phyloP scores from a whole-genome alignment of 2,888 invertebrate species.

The Drosophila melanosoma region DNA sequence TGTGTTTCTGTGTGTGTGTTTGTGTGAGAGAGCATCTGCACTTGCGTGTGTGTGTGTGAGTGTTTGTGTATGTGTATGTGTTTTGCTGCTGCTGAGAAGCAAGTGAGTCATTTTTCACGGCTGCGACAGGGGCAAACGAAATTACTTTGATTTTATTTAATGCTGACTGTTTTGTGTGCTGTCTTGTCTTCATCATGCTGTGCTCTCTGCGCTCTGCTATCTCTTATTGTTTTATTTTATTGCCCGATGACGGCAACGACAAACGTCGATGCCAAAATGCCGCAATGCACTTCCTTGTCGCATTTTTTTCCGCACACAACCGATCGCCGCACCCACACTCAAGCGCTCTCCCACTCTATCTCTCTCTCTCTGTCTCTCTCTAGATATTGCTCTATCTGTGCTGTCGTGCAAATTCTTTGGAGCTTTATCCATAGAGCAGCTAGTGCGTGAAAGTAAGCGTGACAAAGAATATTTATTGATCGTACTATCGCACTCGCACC shows the following conservation, averaged over 20 bases:
- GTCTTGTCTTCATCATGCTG: constrained; percentile 14
- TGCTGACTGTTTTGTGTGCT: constrained; percentile 39
- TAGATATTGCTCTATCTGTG: constrained; percentile 3
- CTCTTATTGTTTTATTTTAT: constrained; percentile 23
- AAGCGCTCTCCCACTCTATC: background rate
- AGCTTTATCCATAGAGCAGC: constrained; percentile 47
- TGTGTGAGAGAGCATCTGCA: constrained; percentile 45
- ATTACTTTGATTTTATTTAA: constrained; percentile 63
- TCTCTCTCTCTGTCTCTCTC: background rate
- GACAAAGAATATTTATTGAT: constrained; percentile 39
- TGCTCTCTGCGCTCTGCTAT: constrained; percentile 3
- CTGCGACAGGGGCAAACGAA: constrained; percentile 39
- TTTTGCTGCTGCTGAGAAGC: constrained; percentile 53
- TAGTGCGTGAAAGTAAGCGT: constrained; percentile 62
- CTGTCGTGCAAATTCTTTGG: constrained; percentile 43
- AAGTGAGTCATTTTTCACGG: constrained; percentile 72
- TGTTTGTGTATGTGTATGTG: constrained; percentile 22
- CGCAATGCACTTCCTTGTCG: constrained; percentile 54
- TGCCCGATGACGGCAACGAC: constrained; percentile 24
- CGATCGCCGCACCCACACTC: constrained; percentile 53
- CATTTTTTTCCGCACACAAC: constrained; percentile 15
- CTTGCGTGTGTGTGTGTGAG: constrained; percentile 19
- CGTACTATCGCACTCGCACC: constrained; percentile 36
- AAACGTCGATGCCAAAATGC: constrained; percentile 41
- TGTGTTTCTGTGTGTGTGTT: constrained; percentile 14